Percentiles rank a stretch among this genome's conserved stretches.
phyloP scores from a whole-genome alignment of 2,888 invertebrate species.

The Bellardia bayeri region DNA sequence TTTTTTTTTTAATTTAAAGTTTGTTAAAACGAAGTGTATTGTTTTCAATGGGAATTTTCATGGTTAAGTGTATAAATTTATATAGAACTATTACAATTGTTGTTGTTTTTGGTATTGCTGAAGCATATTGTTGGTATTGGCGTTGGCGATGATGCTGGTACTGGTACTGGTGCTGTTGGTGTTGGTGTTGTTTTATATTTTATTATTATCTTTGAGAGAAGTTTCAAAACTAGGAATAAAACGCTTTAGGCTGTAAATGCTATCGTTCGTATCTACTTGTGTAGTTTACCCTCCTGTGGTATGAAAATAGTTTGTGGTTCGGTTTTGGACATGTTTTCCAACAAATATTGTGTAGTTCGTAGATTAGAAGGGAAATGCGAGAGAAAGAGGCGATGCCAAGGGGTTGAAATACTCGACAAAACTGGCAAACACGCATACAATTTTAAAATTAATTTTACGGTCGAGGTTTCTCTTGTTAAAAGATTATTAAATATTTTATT shows the following conservation, averaged over 20 bases:
- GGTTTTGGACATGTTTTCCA: constrained; percentile 26
- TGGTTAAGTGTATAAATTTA: constrained; percentile 34
- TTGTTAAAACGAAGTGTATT: constrained; percentile 3
- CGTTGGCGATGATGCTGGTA: constrained; percentile 6
- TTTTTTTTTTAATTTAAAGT: not conserved
- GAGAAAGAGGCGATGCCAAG: not conserved
- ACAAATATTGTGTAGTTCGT: constrained; percentile 4
- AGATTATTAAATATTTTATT: constrained; percentile 45
- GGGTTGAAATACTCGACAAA: not conserved
- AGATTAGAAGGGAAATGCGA: not conserved
- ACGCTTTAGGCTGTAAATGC: constrained; percentile 45
- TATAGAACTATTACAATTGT: constrained; percentile 20
- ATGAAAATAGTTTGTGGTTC: constrained; percentile 41
- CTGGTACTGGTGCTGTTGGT: not conserved
- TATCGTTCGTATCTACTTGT: constrained; percentile 11
- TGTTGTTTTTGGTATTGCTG: constrained; percentile 8
- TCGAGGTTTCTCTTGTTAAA: constrained; percentile 38
- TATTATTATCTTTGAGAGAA: constrained; percentile 45
- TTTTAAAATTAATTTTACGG: constrained; percentile 37
- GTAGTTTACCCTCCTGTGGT: constrained; percentile 30
- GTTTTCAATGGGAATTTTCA: constrained; percentile 41
- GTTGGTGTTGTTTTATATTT: constrained; percentile 20
- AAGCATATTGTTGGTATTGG: constrained; percentile 25
- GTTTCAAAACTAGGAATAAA: constrained; percentile 32
- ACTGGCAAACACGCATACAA: not conserved